Conservation (phyloP, 2,888 invertebrate genomes). For the Apamea monoglypha region DNA sequence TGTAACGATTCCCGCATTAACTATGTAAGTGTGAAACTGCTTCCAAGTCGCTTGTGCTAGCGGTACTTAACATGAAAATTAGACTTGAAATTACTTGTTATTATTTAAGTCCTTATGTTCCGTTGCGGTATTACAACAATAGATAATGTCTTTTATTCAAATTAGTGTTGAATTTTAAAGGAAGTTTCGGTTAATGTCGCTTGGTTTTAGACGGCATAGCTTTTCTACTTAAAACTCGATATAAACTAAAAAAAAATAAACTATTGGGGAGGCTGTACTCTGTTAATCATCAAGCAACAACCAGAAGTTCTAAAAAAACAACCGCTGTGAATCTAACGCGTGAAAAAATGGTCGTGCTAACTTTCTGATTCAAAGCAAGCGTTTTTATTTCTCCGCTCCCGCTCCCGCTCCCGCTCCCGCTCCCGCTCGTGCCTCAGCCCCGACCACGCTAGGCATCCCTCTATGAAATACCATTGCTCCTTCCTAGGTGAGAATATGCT, state of each 20-base stretch:
- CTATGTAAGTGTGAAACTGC: slow-evolving; percentile 23
- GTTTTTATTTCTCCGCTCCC: slow-evolving; percentile 5
- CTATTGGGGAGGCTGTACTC: too few relatives aligned
- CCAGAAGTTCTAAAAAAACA: neutral
- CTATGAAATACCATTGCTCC: slow-evolving; percentile 82
- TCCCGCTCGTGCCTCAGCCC: slow-evolving; percentile 16
- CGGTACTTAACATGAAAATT: slow-evolving; percentile 30
- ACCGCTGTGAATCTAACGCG: neutral
- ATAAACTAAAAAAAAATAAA: too few relatives aligned
- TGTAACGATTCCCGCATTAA: slow-evolving; percentile 36
- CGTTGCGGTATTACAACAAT: slow-evolving; percentile 6
- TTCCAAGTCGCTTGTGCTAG: slow-evolving; percentile 31
- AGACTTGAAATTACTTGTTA: slow-evolving; percentile 32
- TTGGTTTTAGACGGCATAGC: neutral
- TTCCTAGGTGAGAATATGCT: slow-evolving; percentile 82
- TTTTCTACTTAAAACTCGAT: neutral
- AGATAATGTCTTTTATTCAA: slow-evolving; percentile 10
- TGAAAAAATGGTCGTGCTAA: too few relatives aligned
- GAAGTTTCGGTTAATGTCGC: neutral
- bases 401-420: slow-evolving; percentile 45
- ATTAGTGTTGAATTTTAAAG: slow-evolving; percentile 3
- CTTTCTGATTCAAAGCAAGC: neutral
- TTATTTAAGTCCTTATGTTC: slow-evolving; percentile 25
- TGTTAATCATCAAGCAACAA: neutral
- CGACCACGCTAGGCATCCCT: slow-evolving; percentile 72